phyloP scores from a whole-genome alignment of 2,113 vertebrate genomes.

The Pleuronectes platessa region DNA sequence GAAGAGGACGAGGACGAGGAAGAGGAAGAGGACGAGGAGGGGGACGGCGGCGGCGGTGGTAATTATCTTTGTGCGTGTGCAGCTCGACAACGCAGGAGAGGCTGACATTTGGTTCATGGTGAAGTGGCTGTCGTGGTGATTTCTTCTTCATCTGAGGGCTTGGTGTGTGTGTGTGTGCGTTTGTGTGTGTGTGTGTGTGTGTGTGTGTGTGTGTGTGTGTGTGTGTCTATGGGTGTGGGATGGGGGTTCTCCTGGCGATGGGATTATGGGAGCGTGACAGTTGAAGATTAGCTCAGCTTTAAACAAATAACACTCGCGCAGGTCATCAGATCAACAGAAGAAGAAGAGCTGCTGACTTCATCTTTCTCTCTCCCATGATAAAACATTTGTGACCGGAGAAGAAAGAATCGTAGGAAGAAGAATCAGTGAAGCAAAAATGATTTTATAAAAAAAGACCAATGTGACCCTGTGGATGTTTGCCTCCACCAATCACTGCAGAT shows the following conservation, averaged over 20 bases:
- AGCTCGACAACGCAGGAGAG: not conserved
- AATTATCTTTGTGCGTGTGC: slow-evolving; percentile 41
- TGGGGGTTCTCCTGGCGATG: slow-evolving; percentile 1
- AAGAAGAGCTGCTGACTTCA: slow-evolving; percentile 25
- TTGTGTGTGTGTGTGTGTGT: not conserved
- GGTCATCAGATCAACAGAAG: slow-evolving; percentile 44
- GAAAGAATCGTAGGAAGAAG: too few species aligned
- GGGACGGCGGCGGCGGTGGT: not conserved
- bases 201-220: not conserved
- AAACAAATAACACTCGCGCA: slow-evolving; percentile 53
- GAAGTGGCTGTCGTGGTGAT: slow-evolving; percentile 71
- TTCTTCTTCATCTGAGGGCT: slow-evolving; percentile 52
- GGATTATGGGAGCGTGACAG: slow-evolving; percentile 70
- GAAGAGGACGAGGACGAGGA: too few species aligned
- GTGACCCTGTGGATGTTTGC: too few species aligned
- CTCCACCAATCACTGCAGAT: too few species aligned
- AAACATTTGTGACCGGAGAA: too few species aligned
- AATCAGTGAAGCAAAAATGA: not conserved
- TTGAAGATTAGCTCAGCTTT: slow-evolving; percentile 58
- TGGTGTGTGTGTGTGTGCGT: slow-evolving; percentile 4
- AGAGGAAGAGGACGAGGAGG: too few species aligned
- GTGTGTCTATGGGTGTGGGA: slow-evolving; percentile 3
- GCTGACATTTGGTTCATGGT: slow-evolving; percentile 76
- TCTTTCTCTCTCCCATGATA: not conserved
- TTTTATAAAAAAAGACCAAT: too few species aligned